Evolutionary conservation across 2,888 invertebrate species (phyloP).

Genomic region (Corythucha ciliata): DNA sequence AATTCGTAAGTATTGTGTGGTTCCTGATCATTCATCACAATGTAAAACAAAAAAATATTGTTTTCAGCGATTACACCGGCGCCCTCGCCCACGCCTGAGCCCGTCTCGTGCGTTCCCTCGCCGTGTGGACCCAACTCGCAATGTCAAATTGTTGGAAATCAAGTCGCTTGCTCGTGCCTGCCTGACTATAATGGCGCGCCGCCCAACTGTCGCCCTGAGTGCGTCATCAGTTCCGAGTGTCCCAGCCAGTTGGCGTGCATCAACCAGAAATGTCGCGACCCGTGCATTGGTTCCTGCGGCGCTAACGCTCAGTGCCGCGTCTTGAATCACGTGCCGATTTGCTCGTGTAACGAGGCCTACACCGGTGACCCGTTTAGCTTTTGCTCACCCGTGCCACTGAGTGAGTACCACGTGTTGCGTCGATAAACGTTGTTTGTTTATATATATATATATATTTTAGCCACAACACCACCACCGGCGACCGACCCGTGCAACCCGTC

Average conservation of each 20-base stretch:
- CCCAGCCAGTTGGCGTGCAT: slow-evolving; percentile 73
- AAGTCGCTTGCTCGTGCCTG: slow-evolving; percentile 72
- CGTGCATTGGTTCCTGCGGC: slow-evolving; percentile 82
- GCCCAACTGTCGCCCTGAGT: slow-evolving; percentile 73
- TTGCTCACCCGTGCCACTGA: slow-evolving; percentile 43
- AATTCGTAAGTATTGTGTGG: slow-evolving; percentile 27
- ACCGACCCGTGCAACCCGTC: slow-evolving; percentile 71
- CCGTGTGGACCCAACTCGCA: slow-evolving; percentile 84
- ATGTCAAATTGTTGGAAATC: slow-evolving; percentile 64
- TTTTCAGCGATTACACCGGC: slow-evolving; percentile 31
- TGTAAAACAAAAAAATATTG: no score
- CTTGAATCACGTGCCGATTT: slow-evolving; percentile 78
- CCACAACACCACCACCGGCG: slow-evolving; percentile 35
- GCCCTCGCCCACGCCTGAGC: slow-evolving; percentile 49
- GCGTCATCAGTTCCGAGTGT: slow-evolving; percentile 77
- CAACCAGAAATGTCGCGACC: slow-evolving; percentile 76
- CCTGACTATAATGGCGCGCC: slow-evolving; percentile 69
- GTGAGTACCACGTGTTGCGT: slow-evolving; percentile 18
- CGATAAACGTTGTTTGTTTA: no score
- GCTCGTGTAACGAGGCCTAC: slow-evolving; percentile 72
- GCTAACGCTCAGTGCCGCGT: slow-evolving; percentile 71
- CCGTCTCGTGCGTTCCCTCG: slow-evolving; percentile 61
- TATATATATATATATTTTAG: slow-evolving; percentile 34
- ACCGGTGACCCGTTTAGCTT: slow-evolving; percentile 78
- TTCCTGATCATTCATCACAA: neutral